Evolutionary conservation across 2,113 vertebrate genomes (phyloP), one percentile per base, ranked within the genome.

Genomic region (Anguilla japonica): DNA sequence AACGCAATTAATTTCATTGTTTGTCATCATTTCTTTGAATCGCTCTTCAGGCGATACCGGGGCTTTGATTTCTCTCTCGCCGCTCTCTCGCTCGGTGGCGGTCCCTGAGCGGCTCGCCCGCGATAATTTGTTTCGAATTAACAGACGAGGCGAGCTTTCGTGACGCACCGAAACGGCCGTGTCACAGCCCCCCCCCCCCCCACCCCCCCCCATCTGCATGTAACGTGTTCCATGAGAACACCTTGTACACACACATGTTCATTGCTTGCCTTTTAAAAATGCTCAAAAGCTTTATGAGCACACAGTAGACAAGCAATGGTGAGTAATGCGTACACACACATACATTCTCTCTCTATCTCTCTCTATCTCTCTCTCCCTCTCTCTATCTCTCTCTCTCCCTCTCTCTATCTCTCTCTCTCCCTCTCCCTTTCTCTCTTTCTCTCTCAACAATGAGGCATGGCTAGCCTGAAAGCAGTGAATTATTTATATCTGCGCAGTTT

Each of bases 401-500:
- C 71, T 26, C 11, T 9, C 71, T n/a, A 22, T 29, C 71, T n/a
- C 26, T 2, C 71, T 29, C 29, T 29, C 71, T 26, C 71, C 4
- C 26, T 8, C 71, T 29, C 29, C 6, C 71, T 26, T 22, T 26
- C 71, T 26, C 71, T 8, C 71, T 29, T 2, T 78, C 43, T 46
- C 43, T 46, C 43, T 46, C 43, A 67, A 75, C 71, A 75, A 75
- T 75, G 71, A 34, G 71, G 26, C 71, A 13, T 13, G 46, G 53
- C 82, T 83, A 60, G 82, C 56, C 82, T 40, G 53, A 60, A 83
- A 83, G 14, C 56, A 53, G 53, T 39, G n/a, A 34, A 83, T 57
- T 63, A 60, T 60, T 83, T 83, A 83, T 57, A 8, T 15, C 9
- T 29, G n/a, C 14, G 50, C 81, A 67, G 60, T 67, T 67, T 34